A percentile compares a stretch with the other conserved stretches of the same genome.
These are phyloP conservation scores for Platorchestia sp. DNA, from an alignment of 1,140 invertebrate genomes.

Conservation along the genomic window DNA sequence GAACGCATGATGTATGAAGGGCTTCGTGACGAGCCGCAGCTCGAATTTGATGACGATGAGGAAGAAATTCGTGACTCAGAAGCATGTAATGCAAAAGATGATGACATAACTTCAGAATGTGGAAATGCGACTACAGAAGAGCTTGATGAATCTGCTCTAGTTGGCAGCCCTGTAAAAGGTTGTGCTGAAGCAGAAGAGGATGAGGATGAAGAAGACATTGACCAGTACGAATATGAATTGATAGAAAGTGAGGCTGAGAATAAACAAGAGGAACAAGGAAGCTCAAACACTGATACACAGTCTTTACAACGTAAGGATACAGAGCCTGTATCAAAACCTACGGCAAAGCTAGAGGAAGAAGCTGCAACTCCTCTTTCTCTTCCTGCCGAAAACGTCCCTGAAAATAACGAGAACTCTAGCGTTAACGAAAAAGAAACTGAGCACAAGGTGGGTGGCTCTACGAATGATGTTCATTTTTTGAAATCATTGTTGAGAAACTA, in stretches of 20 bases:
- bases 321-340: not conserved
- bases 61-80: not conserved
- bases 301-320: not conserved
- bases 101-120: not conserved
- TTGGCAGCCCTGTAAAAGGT: not conserved
- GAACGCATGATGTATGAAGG: constrained; percentile 39
- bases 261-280: not conserved
- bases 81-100: not conserved
- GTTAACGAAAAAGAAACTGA: not conserved
- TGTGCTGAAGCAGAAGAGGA: not conserved
- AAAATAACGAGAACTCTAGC: not conserved
- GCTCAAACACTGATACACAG: not conserved
- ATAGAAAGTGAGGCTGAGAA: not conserved
- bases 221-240: not conserved
- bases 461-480: not conserved
- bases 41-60: constrained; percentile 25
- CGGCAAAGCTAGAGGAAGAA: not conserved
- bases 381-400: not conserved
- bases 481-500: not conserved
- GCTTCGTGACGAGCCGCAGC: not conserved
- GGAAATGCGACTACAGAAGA: not conserved
- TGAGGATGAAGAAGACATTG: not conserved
- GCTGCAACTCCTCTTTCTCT: not conserved
- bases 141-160: not conserved
- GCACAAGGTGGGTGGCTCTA: not conserved